Base-by-base conservation (phyloP, 2,113 vertebrate species). In the Muscicapa adusta region DNA sequence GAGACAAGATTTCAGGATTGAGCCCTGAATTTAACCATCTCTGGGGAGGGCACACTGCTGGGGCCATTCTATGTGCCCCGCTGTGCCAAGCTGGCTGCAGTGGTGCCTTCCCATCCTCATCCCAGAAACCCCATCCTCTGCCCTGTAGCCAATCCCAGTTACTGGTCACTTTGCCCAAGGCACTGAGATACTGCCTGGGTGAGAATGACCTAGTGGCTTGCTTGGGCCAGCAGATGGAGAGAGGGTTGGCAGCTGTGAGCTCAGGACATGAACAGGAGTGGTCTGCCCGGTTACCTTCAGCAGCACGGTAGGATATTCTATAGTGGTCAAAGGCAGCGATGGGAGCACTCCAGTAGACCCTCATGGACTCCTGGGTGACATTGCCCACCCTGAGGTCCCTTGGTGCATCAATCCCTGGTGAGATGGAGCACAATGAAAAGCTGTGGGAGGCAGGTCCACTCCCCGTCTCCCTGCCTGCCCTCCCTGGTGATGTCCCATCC, bases 291-390 rank as follows among this genome's bases (percentile, higher is more conserved):
- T 97, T 97, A 99, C 99, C 99, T 99, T 98, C 98, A 0, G 96
- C 97, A 11, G 98, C 98, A 48, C 98, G 98, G 94, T 99, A 99
- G 12, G 98, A 99, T 76, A 99, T 98, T 82, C 98, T 98, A 25
- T 99, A 99, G 95, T 99, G 99, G 92, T 99, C 98, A 8, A 99
- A 99, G 31, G 97, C 65, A 74, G 99, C 98, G 3, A 98, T 74
- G 2, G 99, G 99, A 90, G 97, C 97, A 67, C 97, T 98, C 99
- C 99, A 99, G 72, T 98, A 98, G 75, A 99, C 62, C 0, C 88
- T 97, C 89, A 99, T 97, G 3, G 98, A 98, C 74, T 99, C 98
- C 91, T 99, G 98, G 5, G 98, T 99, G 85, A 99, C 95, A 0
- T 98, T 99, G 16, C 98, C 98, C 79, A 99, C 98, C 3, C 97